Conservation (phyloP, 2,797 vertebrate species). For the Danio aesculapii region DNA sequence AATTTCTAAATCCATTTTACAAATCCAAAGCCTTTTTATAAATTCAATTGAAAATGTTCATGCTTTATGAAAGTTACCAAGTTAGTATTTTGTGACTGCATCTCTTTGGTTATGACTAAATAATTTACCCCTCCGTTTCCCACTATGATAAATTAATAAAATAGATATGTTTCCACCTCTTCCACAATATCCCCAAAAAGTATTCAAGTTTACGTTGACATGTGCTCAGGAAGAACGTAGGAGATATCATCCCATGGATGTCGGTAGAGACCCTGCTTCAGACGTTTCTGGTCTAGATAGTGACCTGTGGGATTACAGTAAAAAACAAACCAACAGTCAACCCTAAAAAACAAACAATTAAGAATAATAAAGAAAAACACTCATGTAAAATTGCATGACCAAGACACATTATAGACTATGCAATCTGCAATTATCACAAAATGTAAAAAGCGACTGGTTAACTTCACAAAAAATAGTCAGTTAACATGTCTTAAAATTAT, state of each 20-base stretch:
- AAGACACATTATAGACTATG: no score
- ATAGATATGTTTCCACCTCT: conserved; percentile 9
- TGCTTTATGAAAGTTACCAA: background rate
- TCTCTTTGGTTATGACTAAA: conserved; percentile 21
- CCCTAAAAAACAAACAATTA: no score
- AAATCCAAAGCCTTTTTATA: background rate
- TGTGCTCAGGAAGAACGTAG: conserved; percentile 96
- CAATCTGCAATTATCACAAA: no score
- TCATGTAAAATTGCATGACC: no score
- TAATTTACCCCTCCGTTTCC: conserved; percentile 27
- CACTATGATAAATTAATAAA: conserved; percentile 2
- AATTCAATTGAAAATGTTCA: background rate
- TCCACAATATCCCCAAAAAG: conserved; percentile 15
- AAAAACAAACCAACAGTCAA: background rate
- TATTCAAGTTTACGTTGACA: conserved; percentile 89
- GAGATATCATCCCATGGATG: conserved; percentile 99
- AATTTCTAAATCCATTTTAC: background rate
- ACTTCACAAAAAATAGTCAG: no score
- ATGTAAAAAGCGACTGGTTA: no score
- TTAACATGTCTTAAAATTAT: no score
- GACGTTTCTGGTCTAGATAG: conserved; percentile 96
- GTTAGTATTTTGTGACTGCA: background rate
- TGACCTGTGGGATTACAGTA: conserved; percentile 81
- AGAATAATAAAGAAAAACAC: no score
- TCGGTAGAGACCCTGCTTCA: conserved; percentile 97